Base-by-base conservation (phyloP, 2,797 vertebrate genomes). In the Acrocephalus scirpaceus region DNA sequence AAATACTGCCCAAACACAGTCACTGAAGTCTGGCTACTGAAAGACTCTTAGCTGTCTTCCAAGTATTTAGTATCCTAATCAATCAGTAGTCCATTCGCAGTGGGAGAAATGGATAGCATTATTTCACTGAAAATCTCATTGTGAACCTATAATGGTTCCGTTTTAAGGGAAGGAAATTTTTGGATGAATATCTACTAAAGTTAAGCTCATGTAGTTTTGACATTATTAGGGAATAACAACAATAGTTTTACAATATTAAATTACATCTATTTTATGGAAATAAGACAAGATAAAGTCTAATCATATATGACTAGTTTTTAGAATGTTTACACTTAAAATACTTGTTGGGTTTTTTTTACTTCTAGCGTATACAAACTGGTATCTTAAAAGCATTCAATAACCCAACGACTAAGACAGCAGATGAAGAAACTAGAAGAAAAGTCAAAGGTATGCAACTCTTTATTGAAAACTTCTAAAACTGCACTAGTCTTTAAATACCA, bases 361-460 rank as follows among this genome's bases (percentile, higher is more conserved):
- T 97, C 27, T 92, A 99, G 99, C 98, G 99, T 81, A 99, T 99
- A 97, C 99, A 99, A 98, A 98, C 98, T n/a, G 98, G 98, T 91
- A 99, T 99, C 96, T 98, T 99, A 95, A 99, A 99, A 98, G 99
- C 99, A 22, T 99, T 99, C 97, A 99, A 99, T 97, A 99, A 99
- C 96, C 99, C 99, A 87, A 99, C 99, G 14, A 99, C 99, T 96
- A 99, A 99, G 97, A 99, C 99, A 1, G 99, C 99, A 80, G 99
- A 99, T 84, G 99, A 99, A 71, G 99, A 99, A 95, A 99, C 99
- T 61, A 99, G 99, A 97, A 98, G 98, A 89, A 99, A 99, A 98
- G 98, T 99, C 93, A 99, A 99, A 99, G 99, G 99, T 99, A 98
- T 51, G 74, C 88, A 79, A 64, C 8, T 86, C 38, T 90, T 91